Evolutionary conservation across 2,797 vertebrate genomes (phyloP), one percentile per base, ranked within the genome.

Genomic region (Euthynnus affinis): DNA sequence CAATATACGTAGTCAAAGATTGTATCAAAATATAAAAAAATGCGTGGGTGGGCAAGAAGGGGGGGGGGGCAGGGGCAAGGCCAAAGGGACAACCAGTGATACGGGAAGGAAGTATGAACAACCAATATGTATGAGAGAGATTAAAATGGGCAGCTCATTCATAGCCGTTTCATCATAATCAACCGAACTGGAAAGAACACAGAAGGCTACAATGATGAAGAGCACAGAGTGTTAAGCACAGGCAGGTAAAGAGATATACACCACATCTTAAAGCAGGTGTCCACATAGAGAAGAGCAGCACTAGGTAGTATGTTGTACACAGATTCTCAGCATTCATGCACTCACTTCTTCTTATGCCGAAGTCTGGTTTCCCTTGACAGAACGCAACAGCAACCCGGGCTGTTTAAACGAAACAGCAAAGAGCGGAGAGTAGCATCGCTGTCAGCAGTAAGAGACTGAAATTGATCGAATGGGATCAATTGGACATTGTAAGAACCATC

Each of bases 261-360:
- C 96, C 95, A 97, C 96, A 94, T 96, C 93, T 96, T 90, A 96
- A 96, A 96, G 96, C 96, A 96, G 95, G 95, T 95, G 95, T 95
- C 94, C 93, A 94, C 94, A 94, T 91, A 96, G 93, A 95, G 93
- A 93, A 95, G 94, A 96, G 94, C 95, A 96, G 96, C 96, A 96
- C 96, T 96, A 92, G 94, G 96, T 94, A 93, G 95, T 96, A 94
- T 96, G 96, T 96, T 96, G 96, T 97, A 97, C 96, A 97, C 94
- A 96, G 96, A 97, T 88, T 96, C 93, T 94, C 94, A 91, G 90
- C 91, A 90, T 94, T 93, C 93, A 91, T 92, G 94, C 95, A 92
- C 91, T 90, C 87, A 71, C 79, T 82, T 89, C 79, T 83, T 89
- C 82, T 78, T 78, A 79, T 44, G 84, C 81, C 84, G 25, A 87